phyloP scores from a whole-genome alignment of 2,113 vertebrate genomes.

The Pungitius pungitius region DNA sequence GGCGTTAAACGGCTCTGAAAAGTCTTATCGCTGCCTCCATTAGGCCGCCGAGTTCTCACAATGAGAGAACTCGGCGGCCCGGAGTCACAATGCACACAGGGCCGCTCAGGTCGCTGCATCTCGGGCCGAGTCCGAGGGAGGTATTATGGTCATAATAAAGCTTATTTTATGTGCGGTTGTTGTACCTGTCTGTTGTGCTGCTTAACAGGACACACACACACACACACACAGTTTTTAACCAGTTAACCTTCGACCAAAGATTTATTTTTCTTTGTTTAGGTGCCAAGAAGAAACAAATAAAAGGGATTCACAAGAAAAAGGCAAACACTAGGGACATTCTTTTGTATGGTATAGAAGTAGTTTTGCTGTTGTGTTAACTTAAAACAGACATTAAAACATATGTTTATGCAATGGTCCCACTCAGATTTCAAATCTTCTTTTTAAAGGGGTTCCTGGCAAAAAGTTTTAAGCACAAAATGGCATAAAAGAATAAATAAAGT shows the following conservation, averaged over 20 bases:
- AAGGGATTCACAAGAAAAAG: no score
- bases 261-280: no score
- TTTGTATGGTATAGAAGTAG: neutral
- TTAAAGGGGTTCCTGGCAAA: neutral
- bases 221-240: no score
- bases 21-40: slow-evolving; percentile 75
- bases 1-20: slow-evolving; percentile 71
- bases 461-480: no score
- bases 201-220: slow-evolving; percentile 28
- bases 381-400: neutral
- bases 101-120: slow-evolving; percentile 53
- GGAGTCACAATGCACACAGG: slow-evolving; percentile 61
- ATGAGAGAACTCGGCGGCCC: slow-evolving; percentile 68
- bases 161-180: slow-evolving; percentile 17
- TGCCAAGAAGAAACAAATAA: no score
- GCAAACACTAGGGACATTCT: neutral
- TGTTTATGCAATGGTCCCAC: neutral
- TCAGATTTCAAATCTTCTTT: neutral
- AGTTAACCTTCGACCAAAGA: no score
- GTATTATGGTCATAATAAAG: slow-evolving; percentile 48
- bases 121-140: slow-evolving; percentile 28
- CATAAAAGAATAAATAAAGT: neutral
- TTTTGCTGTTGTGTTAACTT: neutral
- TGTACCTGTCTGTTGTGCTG: slow-evolving; percentile 29
- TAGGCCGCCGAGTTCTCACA: slow-evolving; percentile 73